Evolutionary conservation across 2,113 vertebrate genomes (phyloP).

Genomic region (Enhydra lutris): DNA sequence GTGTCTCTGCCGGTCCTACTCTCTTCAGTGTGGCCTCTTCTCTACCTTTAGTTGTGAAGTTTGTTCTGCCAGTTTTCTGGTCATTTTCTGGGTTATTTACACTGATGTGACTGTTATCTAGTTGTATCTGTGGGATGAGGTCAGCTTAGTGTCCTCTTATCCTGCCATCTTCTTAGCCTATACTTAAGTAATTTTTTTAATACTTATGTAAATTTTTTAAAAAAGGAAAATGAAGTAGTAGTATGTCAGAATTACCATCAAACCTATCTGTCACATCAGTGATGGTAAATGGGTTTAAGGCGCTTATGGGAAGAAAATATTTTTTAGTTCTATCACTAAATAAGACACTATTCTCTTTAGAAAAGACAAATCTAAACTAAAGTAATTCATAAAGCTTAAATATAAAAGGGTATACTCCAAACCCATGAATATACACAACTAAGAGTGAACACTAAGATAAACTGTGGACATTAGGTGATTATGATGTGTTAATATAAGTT

Average conservation of each 20-base stretch:
- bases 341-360: not conserved
- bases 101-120: not conserved
- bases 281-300: not conserved
- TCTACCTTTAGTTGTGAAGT: not conserved
- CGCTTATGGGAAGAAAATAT: not conserved
- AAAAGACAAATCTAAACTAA: not conserved
- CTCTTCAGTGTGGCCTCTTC: not conserved
- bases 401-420: not conserved
- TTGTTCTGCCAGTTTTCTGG: not conserved
- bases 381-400: not conserved
- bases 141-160: not conserved
- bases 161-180: not conserved
- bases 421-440: not conserved
- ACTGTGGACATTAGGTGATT: not conserved
- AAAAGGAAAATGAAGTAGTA: not conserved
- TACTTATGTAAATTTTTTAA: not conserved
- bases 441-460: not conserved
- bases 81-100: not conserved
- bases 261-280: not conserved
- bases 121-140: not conserved
- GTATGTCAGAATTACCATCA: not conserved
- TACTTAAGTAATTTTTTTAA: not conserved
- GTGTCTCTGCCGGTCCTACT: not conserved
- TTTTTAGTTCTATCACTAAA: not conserved
- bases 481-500: not conserved